Conservation (phyloP, 1,140 invertebrate genomes). For the Himalopsyche phryganea region DNA sequence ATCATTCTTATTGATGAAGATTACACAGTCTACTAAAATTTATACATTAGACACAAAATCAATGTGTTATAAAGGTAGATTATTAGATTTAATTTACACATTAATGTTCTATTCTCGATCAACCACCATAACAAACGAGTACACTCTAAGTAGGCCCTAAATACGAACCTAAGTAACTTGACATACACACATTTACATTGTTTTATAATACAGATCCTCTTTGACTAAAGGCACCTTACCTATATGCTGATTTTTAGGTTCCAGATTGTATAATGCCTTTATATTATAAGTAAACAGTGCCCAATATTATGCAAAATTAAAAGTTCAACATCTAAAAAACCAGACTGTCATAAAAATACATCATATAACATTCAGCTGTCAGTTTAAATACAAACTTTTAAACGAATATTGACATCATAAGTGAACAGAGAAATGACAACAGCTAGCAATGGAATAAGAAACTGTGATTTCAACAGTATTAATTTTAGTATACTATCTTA, state of each 20-base stretch:
- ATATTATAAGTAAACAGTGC: not conserved
- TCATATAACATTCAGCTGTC: too few species aligned
- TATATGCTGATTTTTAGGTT: conserved; percentile 16
- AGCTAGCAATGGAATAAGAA: too few species aligned
- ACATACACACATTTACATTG: conserved; percentile 15
- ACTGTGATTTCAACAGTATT: too few species aligned
- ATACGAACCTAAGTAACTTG: conserved; percentile 19
- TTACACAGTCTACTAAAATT: not conserved
- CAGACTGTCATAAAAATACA: not conserved
- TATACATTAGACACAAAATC: conserved; percentile 4
- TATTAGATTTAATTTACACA: conserved; percentile 20
- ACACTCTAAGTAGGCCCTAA: conserved; percentile 29
- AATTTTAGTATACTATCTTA: too few species aligned
- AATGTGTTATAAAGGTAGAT: conserved; percentile 5
- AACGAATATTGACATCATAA: too few species aligned
- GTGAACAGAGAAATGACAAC: too few species aligned
- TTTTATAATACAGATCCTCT: conserved; percentile 16
- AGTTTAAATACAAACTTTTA: too few species aligned
- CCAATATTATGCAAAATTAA: not conserved
- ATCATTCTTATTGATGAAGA: not conserved
- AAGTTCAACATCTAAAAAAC: not conserved
- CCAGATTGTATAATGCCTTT: conserved; percentile 5
- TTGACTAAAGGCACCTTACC: conserved; percentile 30
- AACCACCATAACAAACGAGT: conserved; percentile 16
- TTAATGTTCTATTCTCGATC: conserved; percentile 4